phyloP scores from a whole-genome alignment of 2,888 invertebrate species.

The Folsomia candida region DNA sequence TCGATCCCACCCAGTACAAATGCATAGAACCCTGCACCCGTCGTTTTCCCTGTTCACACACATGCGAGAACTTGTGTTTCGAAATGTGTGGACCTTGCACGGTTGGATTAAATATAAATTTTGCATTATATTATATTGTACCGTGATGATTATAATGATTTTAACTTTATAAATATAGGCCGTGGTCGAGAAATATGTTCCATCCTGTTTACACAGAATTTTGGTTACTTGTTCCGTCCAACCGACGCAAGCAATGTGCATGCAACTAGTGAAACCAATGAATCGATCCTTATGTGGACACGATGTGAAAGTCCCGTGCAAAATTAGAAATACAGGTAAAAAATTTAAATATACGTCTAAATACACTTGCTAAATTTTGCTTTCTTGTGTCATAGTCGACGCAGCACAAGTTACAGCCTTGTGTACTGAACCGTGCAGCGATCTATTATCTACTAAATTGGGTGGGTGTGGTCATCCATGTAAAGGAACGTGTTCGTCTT shows the following conservation, averaged over 20 bases:
- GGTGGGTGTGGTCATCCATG: constrained; percentile 41
- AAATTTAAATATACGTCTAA: too few relatives aligned
- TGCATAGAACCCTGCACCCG: constrained; percentile 11
- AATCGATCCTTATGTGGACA: constrained; percentile 20
- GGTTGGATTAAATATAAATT: constrained; percentile 9
- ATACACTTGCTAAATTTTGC: too few relatives aligned
- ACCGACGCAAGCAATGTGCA: neutral
- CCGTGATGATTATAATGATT: too few relatives aligned
- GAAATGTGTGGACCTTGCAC: constrained; percentile 26
- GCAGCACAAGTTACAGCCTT: constrained; percentile 48
- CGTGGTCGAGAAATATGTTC: neutral
- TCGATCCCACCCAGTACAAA: neutral
- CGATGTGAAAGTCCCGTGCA: constrained; percentile 23
- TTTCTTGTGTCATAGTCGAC: constrained; percentile 47
- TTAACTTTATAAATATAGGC: neutral
- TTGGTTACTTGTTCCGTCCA: neutral
- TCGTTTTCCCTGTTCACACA: constrained; percentile 16
- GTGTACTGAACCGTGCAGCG: constrained; percentile 35
- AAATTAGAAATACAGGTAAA: constrained; percentile 19
- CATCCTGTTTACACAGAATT: neutral
- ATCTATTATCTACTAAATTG: constrained; percentile 24
- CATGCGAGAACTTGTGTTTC: constrained; percentile 17
- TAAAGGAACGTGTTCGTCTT: constrained; percentile 60
- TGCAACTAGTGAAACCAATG: neutral
- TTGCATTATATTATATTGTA: too few relatives aligned